A percentile compares a stretch with the other conserved stretches of the same genome.
Evolutionary conservation across 2,113 vertebrate species (phyloP).

Genomic region (Synchiropus splendidus): DNA sequence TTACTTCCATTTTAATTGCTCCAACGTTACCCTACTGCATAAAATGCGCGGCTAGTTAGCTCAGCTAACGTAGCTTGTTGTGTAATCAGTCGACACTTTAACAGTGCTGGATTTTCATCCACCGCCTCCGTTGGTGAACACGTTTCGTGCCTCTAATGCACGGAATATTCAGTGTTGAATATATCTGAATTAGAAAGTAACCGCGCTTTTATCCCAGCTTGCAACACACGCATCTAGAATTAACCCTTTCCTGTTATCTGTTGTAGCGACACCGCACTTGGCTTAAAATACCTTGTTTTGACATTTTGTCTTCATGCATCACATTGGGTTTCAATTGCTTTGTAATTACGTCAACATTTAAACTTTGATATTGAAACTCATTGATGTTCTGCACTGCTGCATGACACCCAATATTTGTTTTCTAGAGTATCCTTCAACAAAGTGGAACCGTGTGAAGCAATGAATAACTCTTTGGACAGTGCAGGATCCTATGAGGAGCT

Average conservation of each 20-base stretch:
- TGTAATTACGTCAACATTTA: too few relatives aligned
- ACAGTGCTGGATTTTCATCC: neutral
- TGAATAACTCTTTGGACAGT: conserved; percentile 62
- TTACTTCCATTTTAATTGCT: too few relatives aligned
- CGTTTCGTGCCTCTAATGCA: neutral
- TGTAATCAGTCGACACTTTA: conserved; percentile 20
- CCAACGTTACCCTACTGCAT: conserved; percentile 4
- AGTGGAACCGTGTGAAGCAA: conserved; percentile 18
- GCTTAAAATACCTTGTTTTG: too few relatives aligned
- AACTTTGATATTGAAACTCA: too few relatives aligned
- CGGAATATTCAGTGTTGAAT: neutral
- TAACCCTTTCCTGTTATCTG: conserved; percentile 56
- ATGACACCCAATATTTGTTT: neutral
- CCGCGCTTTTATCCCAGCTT: conserved; percentile 59
- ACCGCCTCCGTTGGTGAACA: too few relatives aligned
- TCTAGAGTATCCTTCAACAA: neutral
- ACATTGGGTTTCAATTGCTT: too few relatives aligned
- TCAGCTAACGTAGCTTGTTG: conserved; percentile 37
- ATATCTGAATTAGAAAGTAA: conserved; percentile 52
- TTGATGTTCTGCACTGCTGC: too few relatives aligned
- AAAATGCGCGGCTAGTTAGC: conserved; percentile 48
- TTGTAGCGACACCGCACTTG: neutral
- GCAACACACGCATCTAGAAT: conserved; percentile 30
- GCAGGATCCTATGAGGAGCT: conserved; percentile 92
- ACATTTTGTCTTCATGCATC: too few relatives aligned